Base-by-base conservation (phyloP, 2,888 invertebrate genomes). In the Pyrochroa serraticornis region DNA sequence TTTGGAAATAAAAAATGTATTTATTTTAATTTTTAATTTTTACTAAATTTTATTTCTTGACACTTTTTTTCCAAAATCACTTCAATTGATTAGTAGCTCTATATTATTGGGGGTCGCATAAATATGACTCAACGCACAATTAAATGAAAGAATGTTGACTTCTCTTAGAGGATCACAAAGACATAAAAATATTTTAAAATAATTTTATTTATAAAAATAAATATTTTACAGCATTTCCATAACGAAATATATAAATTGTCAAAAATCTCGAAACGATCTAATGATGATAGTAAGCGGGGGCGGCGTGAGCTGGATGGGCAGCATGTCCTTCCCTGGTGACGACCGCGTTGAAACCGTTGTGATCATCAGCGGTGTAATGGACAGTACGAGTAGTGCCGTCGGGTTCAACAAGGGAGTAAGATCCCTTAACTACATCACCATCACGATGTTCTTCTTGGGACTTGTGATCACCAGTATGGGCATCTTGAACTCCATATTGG, bases 341-440 rank as follows among this genome's bases (percentile, higher is more conserved):
- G 43, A 87, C 83, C 14, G 88, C 88, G 71, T 88, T 88, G 81
- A 89, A 89, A 7, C 89, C 89, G 67, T 82, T 84, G 74, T 87
- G 87, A 71, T 87, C 86, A 71, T 89, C 88, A 38, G 89, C 89
- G 12, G 86, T 82, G 75, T 89, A 89, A 61, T 85, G 82, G 36
- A 89, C 89, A 36, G 83, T 77, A 42, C 75, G 65, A 7, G 72
- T 72, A 48, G 80, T 78, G 36, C 81, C 81, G 46, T 81, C 81
- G 6, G 81, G 71, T 60, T 81, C 81, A 47, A 81, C 70, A 36
- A 81, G 76, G n/a, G 78, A 77, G 72, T 81, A 81, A 6, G 84
- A 84, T 3, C 87, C 86, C 65, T 85, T 85, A 10, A 86, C 86
- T 1, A 85, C 83, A 70, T 87, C 86, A 0, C 86, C 86, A 43